Conservation (phyloP, 2,888 invertebrate species). For the Argyresthia albistria region DNA sequence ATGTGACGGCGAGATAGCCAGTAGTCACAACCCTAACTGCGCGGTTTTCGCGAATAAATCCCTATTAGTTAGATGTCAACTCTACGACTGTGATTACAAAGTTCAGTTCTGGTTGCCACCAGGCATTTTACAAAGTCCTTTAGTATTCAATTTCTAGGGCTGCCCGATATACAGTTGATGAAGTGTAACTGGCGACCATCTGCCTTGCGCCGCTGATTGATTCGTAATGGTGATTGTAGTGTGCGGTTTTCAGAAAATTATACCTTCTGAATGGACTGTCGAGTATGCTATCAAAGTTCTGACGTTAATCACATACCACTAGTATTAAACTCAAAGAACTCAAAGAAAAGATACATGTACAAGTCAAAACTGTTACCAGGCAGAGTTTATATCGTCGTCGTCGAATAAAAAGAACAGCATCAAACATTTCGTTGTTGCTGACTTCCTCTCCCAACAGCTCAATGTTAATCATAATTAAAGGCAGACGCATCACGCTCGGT, state of each 20-base stretch:
- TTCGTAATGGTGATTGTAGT: slow-evolving; percentile 43
- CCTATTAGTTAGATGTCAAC: too few species aligned
- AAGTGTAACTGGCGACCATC: slow-evolving; percentile 59
- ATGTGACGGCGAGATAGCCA: slow-evolving; percentile 42
- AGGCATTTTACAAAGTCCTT: not conserved
- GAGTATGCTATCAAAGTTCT: slow-evolving; percentile 33
- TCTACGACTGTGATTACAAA: not conserved
- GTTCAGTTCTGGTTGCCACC: not conserved
- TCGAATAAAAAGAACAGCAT: not conserved
- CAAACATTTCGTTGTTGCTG: not conserved
- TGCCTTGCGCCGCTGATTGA: slow-evolving; percentile 40
- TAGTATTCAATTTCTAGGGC: slow-evolving; percentile 16
- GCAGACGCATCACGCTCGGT: slow-evolving; percentile 28
- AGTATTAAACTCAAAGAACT: slow-evolving; percentile 25
- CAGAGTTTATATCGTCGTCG: not conserved
- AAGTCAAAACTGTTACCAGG: not conserved
- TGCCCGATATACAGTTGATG: slow-evolving; percentile 25
- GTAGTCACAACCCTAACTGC: slow-evolving; percentile 38
- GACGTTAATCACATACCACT: slow-evolving; percentile 50
- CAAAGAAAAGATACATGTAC: not conserved
- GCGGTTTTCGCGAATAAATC: slow-evolving; percentile 12
- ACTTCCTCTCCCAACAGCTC: slow-evolving; percentile 43
- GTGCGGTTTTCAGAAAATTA: slow-evolving; percentile 39
- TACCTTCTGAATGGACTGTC: slow-evolving; percentile 31
- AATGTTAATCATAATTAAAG: slow-evolving; percentile 39